Base-by-base conservation (phyloP, 2,113 vertebrate species). In the Spermophilus dauricus region DNA sequence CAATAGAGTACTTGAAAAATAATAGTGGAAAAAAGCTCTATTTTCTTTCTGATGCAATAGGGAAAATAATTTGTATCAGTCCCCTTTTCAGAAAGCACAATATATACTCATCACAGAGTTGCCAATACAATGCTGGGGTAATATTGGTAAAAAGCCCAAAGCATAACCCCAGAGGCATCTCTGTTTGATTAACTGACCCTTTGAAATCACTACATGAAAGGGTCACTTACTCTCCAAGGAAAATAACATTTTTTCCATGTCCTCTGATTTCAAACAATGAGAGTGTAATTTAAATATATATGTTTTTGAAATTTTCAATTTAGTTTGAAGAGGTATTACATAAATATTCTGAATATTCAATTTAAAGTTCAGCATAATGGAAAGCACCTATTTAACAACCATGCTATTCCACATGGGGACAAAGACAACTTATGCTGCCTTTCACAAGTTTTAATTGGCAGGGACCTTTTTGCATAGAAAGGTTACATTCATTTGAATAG, bases 381-480 rank as follows among this genome's bases (percentile, higher is more conserved):
- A 94, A 65, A 89, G 73, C 63, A 82, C 61, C 63, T 97, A 58
- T 88, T 97, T 83, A 96, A 84, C 39, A 86, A 70, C 53, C 34
- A 28, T 28, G 51, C 80, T 96, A 77, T 97, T 96, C 56, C 24
- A 84, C 92, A 58, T 20, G 34, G 63, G 37, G 39, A 96, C 90
- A 96, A 96, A 97, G 90, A 85, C n/a, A 94, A 92, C 53, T 92
- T 95, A 17, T 82, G 24, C 10, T 72, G 85, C 58, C 70, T 89
- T 94, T 95, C 65, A 75, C n/a, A 96, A 91, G 90, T 96, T 98
- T 96, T 98, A 97, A 97, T 97, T 94, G 92, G 70, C 51, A 93
- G 78, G 77, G 88, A 96, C 88, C 69, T 89, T 96, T 97, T 30
- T 69, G 26, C 28, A 94, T 32, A 91, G 88, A 96, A 96, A 95